Evolutionary conservation across 2,888 invertebrate genomes (phyloP), one percentile per base, ranked within the genome.

Genomic region (Amiota communis): DNA sequence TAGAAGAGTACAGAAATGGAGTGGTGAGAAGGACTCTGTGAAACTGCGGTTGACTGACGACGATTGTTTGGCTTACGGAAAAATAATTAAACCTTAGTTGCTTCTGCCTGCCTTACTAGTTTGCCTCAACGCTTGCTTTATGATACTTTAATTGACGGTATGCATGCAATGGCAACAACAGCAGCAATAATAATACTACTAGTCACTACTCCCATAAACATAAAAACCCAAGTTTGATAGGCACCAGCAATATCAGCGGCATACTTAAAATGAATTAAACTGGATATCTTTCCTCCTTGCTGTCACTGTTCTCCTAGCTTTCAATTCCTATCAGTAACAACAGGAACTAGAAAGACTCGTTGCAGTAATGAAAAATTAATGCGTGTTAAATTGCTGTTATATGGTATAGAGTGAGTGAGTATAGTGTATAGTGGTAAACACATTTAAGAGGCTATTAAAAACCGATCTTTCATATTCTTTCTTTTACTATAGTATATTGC

Each of bases 281-380:
- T 72, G 36, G 8, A 36, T 36, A 36, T 36, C 36, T 36, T 36
- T 6, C 36, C 36, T 56, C 72, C 71, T 61, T 10, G 1, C 70
- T 71, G 53, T 72, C 70, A 64, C 67, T 69, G 67, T 75, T 12
- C n/a, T 20, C n/a, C 56, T 15, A 20, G 17, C 13, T 67, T 57
- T 47, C 56, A 2, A 23, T 23, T 23, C 3, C 23, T 23, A 23
- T 23, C 23, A 23, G 51, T 74, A 83, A 84, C 78, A 23, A 2
- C 23, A 23, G 51, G 75, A 83, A 84, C 78, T 75, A 73, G 77
- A 84, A 23, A 23, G 23, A 23, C 23, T 23, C 23, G 1, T 23
- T 23, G 23, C 23, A 23, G 23, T 23, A 23, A 83, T 83, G 84
- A 82, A 83, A 85, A 85, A 79, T 83, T 85, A 84, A 83, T 83